Evolutionary conservation across 1,140 invertebrate species (phyloP), one percentile per base, ranked within the genome.

Genomic region (Anagrus nilaparvatae): DNA sequence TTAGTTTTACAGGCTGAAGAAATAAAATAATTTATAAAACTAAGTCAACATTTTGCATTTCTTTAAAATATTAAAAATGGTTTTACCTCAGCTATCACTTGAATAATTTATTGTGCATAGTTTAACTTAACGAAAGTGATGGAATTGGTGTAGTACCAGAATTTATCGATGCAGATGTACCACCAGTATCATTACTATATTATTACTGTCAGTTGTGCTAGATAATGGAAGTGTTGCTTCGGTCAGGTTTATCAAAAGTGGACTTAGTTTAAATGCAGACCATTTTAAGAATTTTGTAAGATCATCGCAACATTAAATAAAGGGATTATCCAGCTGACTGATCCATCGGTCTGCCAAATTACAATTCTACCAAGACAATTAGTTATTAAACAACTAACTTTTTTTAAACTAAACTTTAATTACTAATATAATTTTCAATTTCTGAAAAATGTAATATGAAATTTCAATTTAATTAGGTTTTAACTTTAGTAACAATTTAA

Each of bases 171-270:
- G 83, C 83, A 23, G 84, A 87, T 38, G 84, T 87, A 45, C 80
- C 82, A 40, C 77, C 79, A 9, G 81, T 83, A 69, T 81, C 81
- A 60, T 84, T 84, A 60, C 80, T 84, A 59, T n/a, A n/a, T 84
- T 82, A 55, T 83, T 83, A 54, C 79, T 82, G 51, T 86, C 84
- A 12, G 83, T 87, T 43, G 82, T 84, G n/a, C 81, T 81, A 13
- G 82, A 83, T 12, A 77, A 79, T 13, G 80, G 81, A n/a, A n/a
- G n/a, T n/a, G n/a, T n/a, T n/a, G 82, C 85, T 53, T 87, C 81
- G 1, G 83, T 79, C 0, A 85, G 69, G 57, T 85, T 85, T 3
- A 82, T 79, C 2, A 81, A 54, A 16, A 76, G 81, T 24, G 76
- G 75, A 41, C 73, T 80, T 9, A 84, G 57, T 34, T 78, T 75